Evolutionary conservation across 2,113 vertebrate species (phyloP).

Genomic region (Mionectes macconnelli): DNA sequence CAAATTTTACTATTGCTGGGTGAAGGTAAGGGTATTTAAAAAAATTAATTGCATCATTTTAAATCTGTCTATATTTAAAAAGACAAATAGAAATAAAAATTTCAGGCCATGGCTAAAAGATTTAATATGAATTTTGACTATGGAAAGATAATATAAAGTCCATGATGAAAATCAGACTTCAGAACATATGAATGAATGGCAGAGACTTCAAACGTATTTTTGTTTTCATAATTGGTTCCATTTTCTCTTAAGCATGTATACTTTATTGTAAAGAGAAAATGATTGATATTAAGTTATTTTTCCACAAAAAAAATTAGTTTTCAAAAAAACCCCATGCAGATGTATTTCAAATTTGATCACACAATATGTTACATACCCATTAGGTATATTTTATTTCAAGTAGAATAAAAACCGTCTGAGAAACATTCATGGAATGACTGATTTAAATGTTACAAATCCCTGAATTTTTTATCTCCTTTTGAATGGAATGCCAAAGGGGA

Average conservation of each 20-base stretch:
- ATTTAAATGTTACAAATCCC: conserved; percentile 67
- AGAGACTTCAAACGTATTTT: neutral
- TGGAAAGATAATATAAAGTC: neutral
- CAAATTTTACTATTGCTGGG: neutral
- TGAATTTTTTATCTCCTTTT: conserved; percentile 45
- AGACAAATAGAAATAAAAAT: neutral
- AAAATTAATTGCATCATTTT: neutral
- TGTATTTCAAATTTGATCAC: neutral
- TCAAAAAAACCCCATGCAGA: neutral
- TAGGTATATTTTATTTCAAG: neutral
- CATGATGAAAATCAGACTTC: neutral
- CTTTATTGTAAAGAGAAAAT: neutral
- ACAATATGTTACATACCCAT: neutral
- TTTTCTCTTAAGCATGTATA: neutral
- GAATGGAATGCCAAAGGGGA: conserved; percentile 63
- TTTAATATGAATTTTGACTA: neutral
- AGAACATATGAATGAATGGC: neutral
- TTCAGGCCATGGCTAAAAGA: neutral
- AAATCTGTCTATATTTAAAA: neutral
- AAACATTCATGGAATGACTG: neutral
- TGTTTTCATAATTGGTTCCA: neutral
- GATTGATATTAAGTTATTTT: neutral
- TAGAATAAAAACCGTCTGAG: neutral
- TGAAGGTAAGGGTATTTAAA: neutral
- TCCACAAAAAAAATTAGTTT: neutral